Percentiles rank a stretch among this genome's conserved stretches.
Conservation (phyloP, 2,888 invertebrate species). For the Epinotia bilunana region DNA sequence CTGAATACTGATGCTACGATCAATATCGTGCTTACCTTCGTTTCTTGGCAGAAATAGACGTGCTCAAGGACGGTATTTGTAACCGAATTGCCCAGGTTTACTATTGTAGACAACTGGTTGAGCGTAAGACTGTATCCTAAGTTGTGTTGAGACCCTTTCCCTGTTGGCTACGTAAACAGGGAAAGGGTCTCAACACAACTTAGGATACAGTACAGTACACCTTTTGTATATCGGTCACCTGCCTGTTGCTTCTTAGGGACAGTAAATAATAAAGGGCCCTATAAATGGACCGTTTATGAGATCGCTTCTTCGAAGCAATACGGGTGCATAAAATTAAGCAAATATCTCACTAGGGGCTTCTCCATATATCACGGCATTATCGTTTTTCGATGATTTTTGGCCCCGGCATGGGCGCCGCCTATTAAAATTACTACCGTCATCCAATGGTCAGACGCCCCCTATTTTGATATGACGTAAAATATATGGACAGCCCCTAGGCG, state of each 20-base stretch:
- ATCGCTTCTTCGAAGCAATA: not conserved
- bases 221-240: slow-evolving; percentile 32
- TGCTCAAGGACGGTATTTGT: slow-evolving; percentile 51
- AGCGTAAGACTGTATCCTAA: not conserved
- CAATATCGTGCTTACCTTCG: slow-evolving; percentile 46
- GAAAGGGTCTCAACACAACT: too few species aligned
- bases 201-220: too few species aligned
- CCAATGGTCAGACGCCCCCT: too few species aligned
- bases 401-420: too few species aligned
- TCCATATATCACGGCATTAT: too few species aligned
- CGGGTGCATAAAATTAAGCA: not conserved
- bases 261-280: not conserved
- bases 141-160: not conserved
- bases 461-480: too few species aligned
- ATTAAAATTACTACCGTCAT: too few species aligned
- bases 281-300: not conserved
- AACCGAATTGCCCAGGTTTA: slow-evolving; percentile 9
- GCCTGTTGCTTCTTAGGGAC: slow-evolving; percentile 20
- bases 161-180: too few species aligned
- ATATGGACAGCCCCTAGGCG: too few species aligned
- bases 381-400: too few species aligned
- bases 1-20: slow-evolving; percentile 40
- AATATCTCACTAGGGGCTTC: not conserved
- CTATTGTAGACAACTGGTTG: slow-evolving; percentile 5
- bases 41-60: slow-evolving; percentile 53